Evolutionary conservation across 2,113 vertebrate genomes (phyloP), one percentile per base, ranked within the genome.

Genomic region (Dasyornis broadbenti): DNA sequence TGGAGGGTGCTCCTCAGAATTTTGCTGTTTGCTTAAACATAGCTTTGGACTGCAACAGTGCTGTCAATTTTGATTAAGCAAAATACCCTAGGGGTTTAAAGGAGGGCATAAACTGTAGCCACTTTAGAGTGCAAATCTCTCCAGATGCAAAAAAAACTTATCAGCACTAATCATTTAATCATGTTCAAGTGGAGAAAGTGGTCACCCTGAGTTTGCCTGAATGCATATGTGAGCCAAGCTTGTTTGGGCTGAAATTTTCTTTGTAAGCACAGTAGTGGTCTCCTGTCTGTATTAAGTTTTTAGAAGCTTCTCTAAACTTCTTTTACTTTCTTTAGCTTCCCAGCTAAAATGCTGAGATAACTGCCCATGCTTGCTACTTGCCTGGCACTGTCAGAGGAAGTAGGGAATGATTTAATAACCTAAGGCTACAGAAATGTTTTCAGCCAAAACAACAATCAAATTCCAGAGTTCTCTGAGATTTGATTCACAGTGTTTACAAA

Each of bases 401-500:
- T 49, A 82, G 37, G 39, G 22, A 88, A 31, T 90, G 70, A 93
- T 90, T 95, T 95, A 89, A 63, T 73, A 93, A 86, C 66, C 70
- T 52, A 52, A 71, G 27, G 65, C 50, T 86, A 82, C 45, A 95
- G 35, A 82, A 80, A 80, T 31, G 42, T 89, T 82, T 97, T 80
- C 82, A 79, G 84, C 73, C 61, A 90, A 79, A 95, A 61, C 59
- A 91, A 84, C n/a, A 84, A 84, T 79, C 69, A 49, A 35, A 92
- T 93, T 88, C 90, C 66, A 70, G 91, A 91, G 75, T 90, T 95
- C 39, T 61, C 57, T 54, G 33, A 88, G 78, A 88, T 91, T 87
- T 80, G 81, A 95, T 95, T 95, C 87, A 95, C 6, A 1, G 31
- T 89, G 82, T 95, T 95, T 94, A 95, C 70, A 82, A 80, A 91